Conservation (phyloP, 2,888 invertebrate genomes). For the Apamea sordens region DNA sequence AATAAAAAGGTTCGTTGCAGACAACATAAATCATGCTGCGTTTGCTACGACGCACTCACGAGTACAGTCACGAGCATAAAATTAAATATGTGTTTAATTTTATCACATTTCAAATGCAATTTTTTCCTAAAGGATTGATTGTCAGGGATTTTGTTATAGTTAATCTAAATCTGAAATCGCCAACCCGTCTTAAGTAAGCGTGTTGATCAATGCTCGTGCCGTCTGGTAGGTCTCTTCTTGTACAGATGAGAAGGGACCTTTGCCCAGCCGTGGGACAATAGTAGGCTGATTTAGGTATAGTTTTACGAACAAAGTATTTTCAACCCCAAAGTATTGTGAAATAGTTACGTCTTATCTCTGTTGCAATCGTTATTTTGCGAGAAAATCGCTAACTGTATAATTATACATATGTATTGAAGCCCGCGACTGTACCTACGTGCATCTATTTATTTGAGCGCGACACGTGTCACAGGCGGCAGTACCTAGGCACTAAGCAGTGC, state of each 20-base stretch:
- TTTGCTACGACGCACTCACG: background rate
- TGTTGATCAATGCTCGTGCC: too few relatives aligned
- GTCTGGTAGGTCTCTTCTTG: too few relatives aligned
- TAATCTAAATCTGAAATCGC: too few relatives aligned
- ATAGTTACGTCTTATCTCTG: background rate
- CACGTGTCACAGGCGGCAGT: constrained; percentile 36
- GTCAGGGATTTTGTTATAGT: too few relatives aligned
- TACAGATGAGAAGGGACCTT: too few relatives aligned
- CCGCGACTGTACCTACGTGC: background rate
- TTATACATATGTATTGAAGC: too few relatives aligned
- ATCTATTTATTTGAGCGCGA: constrained; percentile 29
- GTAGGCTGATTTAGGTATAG: background rate
- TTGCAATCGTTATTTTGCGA: too few relatives aligned
- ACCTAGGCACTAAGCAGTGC: background rate
- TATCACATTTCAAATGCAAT: background rate
- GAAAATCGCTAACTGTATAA: background rate
- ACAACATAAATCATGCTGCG: constrained; percentile 27
- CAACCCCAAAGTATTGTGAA: background rate
- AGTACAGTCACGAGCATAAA: constrained; percentile 12
- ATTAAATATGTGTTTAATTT: too few relatives aligned
- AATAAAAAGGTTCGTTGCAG: constrained; percentile 20
- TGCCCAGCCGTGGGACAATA: too few relatives aligned
- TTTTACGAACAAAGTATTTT: background rate
- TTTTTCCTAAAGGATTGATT: background rate
- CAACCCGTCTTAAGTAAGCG: too few relatives aligned